phyloP scores from a whole-genome alignment of 2,888 invertebrate species.

The Argyresthia goedartella region DNA sequence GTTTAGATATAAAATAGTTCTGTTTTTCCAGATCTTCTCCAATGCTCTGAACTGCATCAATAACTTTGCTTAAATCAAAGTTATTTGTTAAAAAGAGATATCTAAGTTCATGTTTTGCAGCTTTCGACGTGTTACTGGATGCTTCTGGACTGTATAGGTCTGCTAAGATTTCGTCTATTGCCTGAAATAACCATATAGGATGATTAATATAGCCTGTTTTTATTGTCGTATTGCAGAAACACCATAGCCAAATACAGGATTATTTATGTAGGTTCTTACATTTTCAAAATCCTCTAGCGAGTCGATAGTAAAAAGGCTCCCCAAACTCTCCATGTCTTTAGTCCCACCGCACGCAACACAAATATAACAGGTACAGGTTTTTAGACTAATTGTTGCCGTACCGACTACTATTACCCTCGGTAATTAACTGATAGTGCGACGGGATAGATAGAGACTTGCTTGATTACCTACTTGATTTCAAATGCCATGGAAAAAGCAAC shows the following conservation, averaged over 20 bases:
- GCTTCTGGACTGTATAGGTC: neutral
- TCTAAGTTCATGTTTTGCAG: conserved; percentile 27
- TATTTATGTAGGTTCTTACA: neutral
- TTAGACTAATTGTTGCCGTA: too few relatives aligned
- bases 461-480: too few relatives aligned
- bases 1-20: conserved; percentile 17
- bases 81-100: conserved; percentile 22
- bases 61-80: conserved; percentile 23
- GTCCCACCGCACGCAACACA: neutral
- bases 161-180: neutral
- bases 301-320: neutral
- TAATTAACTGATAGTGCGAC: too few relatives aligned
- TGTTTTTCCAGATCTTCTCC: conserved; percentile 22
- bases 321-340: neutral
- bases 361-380: too few relatives aligned
- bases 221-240: neutral
- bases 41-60: conserved; percentile 16
- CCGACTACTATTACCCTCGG: too few relatives aligned
- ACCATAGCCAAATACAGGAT: too few relatives aligned
- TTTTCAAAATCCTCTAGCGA: neutral
- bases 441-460: too few relatives aligned
- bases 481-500: too few relatives aligned
- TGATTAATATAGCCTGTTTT: neutral
- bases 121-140: neutral
- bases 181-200: neutral